phyloP scores from a whole-genome alignment of 2,113 vertebrate species.

The Onychostoma macrolepis region DNA sequence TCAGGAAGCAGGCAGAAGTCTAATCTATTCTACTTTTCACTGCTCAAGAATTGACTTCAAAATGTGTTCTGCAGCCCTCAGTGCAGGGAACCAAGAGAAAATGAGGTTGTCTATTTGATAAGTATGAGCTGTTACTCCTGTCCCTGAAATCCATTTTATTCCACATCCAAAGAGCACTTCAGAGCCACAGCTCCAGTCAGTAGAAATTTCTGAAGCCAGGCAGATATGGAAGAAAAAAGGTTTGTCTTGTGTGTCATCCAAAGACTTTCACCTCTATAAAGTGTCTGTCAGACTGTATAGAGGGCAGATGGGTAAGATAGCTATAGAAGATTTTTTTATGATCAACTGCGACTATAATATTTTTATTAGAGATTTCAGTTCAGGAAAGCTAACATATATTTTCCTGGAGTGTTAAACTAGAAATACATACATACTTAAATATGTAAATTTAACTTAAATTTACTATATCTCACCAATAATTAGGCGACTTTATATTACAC shows the following conservation, averaged over 20 bases:
- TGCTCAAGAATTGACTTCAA: slow-evolving; percentile 55
- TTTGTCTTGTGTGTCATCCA: slow-evolving; percentile 5
- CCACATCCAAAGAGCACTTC: slow-evolving; percentile 65
- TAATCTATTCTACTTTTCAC: slow-evolving; percentile 57
- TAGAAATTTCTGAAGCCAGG: background rate
- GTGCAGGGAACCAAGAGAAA: slow-evolving; percentile 64
- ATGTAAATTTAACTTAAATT: background rate
- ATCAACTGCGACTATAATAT: background rate
- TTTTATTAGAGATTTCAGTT: background rate
- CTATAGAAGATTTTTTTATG: background rate
- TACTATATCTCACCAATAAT: background rate
- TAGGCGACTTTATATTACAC: background rate
- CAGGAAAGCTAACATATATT: background rate
- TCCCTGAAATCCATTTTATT: slow-evolving; percentile 70
- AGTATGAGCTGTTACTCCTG: slow-evolving; percentile 65
- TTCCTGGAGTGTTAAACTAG: background rate
- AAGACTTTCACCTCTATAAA: background rate
- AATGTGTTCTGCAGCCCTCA: slow-evolving; percentile 57
- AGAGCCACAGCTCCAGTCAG: slow-evolving; percentile 55
- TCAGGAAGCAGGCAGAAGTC: slow-evolving; percentile 58
- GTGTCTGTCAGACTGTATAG: background rate
- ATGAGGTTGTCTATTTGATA: slow-evolving; percentile 73
- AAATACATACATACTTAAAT: no score
- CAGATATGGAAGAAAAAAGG: background rate
- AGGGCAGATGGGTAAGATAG: background rate